Base-by-base conservation (phyloP, 2,113 vertebrate species). In the Porphyrio hochstetteri region DNA sequence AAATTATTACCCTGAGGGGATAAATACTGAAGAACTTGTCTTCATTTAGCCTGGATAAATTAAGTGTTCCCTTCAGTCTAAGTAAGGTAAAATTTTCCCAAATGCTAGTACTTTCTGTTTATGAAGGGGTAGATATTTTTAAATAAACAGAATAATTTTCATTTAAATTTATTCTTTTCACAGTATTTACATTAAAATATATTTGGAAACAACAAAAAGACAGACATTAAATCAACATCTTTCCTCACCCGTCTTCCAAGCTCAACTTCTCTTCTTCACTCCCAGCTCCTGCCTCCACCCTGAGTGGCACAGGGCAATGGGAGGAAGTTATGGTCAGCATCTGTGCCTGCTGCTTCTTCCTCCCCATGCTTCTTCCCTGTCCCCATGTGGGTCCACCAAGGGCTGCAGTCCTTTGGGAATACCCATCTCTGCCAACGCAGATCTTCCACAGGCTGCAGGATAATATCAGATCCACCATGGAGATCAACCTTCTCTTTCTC, bases 261-360 rank as follows among this genome's bases (percentile, higher is more conserved):
- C 20, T 82, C 36, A 65, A 2, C 24, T 53, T 60, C 52, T 50
- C 19, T 63, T 16, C 46, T 63, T 75, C 28, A 24, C 28, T 76
- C 50, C 7, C 42, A 44, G 2, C 24, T 44, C 31, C 11, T 21
- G 46, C 44, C 35, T 79, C 7, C 33, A 52, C 6, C 4, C 11
- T 1, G 1, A 50, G 42, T 1, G 4, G 24, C 33, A 11, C 3
- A 35, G 21, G 15, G 25, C 2, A 2, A 16, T 23, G 5, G 23
- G 13, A 27, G 16, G 8, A 2, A 3, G 7, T n/a, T 44, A 31
- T 13, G 11, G 24, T 13, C 25, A 14, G 3, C 1, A 0, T 36
- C 16, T 63, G 18, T 64, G 50, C n/a, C 20, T 40, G 17, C 10
- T 40, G 25, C 12, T 78, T 10, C 38, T 78, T 78, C 17, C 24